A percentile compares a stretch with the other conserved stretches of the same genome.
Evolutionary conservation across 2,888 invertebrate genomes (phyloP).

Genomic region (Peribatodes rhomboidaria): DNA sequence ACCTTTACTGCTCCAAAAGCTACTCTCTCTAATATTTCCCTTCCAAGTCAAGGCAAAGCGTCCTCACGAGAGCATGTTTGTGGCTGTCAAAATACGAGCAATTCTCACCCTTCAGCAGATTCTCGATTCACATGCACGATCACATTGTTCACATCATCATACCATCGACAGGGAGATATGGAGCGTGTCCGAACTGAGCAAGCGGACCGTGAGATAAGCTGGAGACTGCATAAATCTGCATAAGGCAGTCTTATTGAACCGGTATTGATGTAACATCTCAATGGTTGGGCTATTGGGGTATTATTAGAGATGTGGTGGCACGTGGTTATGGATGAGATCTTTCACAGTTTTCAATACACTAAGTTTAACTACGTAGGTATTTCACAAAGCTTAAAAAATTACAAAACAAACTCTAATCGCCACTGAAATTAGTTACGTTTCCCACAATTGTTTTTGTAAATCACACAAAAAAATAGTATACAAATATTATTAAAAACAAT

Average conservation of each 20-base stretch:
- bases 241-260: slow-evolving; percentile 52
- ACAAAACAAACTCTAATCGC: no score
- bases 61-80: no score
- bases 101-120: slow-evolving; percentile 23
- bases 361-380: no score
- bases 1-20: no score
- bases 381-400: no score
- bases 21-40: no score
- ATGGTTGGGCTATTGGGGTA: slow-evolving; percentile 16
- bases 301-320: slow-evolving; percentile 4
- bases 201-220: slow-evolving; percentile 77
- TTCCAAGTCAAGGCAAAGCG: no score
- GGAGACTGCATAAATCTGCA: slow-evolving; percentile 79
- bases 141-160: slow-evolving; percentile 57
- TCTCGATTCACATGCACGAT: slow-evolving; percentile 44
- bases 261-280: slow-evolving; percentile 44
- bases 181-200: slow-evolving; percentile 67
- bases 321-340: not conserved
- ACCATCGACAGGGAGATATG: slow-evolving; percentile 75
- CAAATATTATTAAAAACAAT: no score
- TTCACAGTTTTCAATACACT: not conserved
- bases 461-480: no score
- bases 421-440: no score
- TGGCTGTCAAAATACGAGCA: slow-evolving; percentile 9
- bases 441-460: no score